Evolutionary conservation across 2,888 invertebrate species (phyloP).

Genomic region (Abrostola tripartita): DNA sequence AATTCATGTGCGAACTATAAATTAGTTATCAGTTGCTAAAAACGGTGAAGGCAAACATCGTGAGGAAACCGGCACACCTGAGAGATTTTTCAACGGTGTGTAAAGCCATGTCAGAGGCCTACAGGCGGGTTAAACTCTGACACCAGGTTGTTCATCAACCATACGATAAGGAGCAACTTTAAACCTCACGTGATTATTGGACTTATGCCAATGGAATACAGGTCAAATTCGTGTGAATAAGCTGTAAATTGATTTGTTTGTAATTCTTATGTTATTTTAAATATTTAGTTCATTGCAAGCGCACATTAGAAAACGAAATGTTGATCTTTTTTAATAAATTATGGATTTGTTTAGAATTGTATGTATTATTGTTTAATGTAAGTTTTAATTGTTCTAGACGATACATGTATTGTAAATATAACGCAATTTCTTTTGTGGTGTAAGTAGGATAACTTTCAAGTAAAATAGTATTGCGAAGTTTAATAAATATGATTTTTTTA

Average conservation of each 20-base stretch:
- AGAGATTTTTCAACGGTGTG: no score
- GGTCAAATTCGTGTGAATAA: background rate
- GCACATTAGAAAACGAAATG: conserved; percentile 11
- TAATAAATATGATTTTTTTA: background rate
- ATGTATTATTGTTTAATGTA: conserved; percentile 37
- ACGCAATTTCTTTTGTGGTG: background rate
- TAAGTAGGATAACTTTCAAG: background rate
- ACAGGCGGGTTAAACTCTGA: no score
- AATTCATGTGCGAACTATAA: no score
- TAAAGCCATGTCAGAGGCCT: no score
- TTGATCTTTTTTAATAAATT: conserved; percentile 38
- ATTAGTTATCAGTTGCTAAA: no score
- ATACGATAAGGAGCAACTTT: no score
- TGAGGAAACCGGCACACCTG: no score
- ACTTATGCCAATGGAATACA: background rate
- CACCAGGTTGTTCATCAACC: no score
- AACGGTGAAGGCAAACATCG: no score
- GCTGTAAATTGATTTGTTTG: no score
- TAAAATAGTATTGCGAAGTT: background rate
- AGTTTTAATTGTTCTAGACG: conserved; percentile 20
- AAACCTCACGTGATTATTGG: no score
- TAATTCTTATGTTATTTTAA: background rate
- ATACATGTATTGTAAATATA: conserved; percentile 3
- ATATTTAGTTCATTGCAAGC: conserved; percentile 6
- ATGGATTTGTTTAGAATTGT: conserved; percentile 36